Evolutionary conservation across 2,113 vertebrate species (phyloP).

Genomic region (Struthidea cinerea): DNA sequence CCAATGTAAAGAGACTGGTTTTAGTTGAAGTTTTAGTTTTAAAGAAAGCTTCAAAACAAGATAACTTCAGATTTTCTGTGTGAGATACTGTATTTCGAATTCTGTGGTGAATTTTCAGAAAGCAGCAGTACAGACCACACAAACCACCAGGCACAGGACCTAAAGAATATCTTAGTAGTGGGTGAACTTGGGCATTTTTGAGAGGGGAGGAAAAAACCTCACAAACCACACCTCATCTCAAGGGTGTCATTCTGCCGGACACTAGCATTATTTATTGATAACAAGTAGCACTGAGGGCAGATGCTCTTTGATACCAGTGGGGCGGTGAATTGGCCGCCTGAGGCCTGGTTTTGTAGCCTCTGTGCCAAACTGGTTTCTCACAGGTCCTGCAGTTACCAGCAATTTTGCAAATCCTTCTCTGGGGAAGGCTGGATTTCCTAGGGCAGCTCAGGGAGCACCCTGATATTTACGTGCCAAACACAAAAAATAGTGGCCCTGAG

Average conservation of each 20-base stretch:
- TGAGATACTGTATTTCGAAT: not conserved
- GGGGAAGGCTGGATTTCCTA: not conserved
- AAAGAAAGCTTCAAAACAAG: not conserved
- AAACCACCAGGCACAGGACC: not conserved
- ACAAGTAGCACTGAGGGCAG: not conserved
- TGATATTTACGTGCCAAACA: not conserved
- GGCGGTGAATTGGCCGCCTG: accelerated
- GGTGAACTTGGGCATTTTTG: not conserved
- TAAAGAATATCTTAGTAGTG: not conserved
- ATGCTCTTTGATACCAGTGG: not conserved
- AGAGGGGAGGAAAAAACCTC: too few species aligned
- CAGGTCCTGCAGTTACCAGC: not conserved
- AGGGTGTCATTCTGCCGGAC: not conserved
- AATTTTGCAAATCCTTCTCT: not conserved
- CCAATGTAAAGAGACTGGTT: not conserved
- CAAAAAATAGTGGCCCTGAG: not conserved
- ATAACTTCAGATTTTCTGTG: not conserved
- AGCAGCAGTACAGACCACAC: not conserved
- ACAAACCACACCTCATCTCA: too few species aligned
- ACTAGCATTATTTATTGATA: not conserved
- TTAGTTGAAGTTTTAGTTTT: not conserved
- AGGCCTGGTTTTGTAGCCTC: not conserved
- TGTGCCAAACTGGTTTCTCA: not conserved
- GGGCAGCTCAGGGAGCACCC: not conserved
- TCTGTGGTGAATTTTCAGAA: not conserved